Conservation (phyloP, 2,888 invertebrate genomes). For the Cryptops parisi region DNA sequence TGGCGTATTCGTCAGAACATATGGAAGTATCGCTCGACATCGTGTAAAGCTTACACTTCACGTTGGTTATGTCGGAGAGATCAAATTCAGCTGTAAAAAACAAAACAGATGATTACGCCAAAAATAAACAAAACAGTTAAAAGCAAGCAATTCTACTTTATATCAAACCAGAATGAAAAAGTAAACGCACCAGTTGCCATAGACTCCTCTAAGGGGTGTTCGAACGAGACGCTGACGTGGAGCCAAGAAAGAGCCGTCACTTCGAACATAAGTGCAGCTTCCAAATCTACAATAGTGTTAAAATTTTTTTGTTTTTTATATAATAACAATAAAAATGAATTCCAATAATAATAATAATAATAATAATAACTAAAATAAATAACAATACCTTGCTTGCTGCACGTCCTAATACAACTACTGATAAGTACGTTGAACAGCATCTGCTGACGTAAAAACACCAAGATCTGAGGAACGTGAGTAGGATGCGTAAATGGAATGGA, state of each 20-base stretch:
- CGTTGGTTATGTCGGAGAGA: slow-evolving; percentile 59
- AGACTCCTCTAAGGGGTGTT: slow-evolving; percentile 81
- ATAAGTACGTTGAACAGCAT: slow-evolving; percentile 80
- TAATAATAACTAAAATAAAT: background rate
- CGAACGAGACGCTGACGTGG: slow-evolving; percentile 75
- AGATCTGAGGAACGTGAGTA: slow-evolving; percentile 73
- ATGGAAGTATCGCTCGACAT: slow-evolving; percentile 36
- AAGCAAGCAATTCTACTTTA: background rate
- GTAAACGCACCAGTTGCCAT: slow-evolving; percentile 53
- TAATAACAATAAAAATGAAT: slow-evolving; percentile 1
- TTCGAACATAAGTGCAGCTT: slow-evolving; percentile 75
- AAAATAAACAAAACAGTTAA: background rate
- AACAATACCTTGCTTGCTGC: slow-evolving; percentile 62
- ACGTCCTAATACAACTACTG: slow-evolving; percentile 71
- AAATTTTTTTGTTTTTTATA: background rate
- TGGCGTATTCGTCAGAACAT: slow-evolving; percentile 34
- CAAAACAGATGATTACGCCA: slow-evolving; percentile 5
- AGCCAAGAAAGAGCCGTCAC: slow-evolving; percentile 78
- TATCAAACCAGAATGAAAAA: slow-evolving; percentile 27
- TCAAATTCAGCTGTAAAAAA: slow-evolving; percentile 59
- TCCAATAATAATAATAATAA: too few relatives aligned
- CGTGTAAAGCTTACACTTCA: slow-evolving; percentile 61
- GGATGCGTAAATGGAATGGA: slow-evolving; percentile 89
- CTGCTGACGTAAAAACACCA: slow-evolving; percentile 72
- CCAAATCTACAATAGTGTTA: slow-evolving; percentile 40